phyloP scores from a whole-genome alignment of 2,888 invertebrate genomes.

The Hybos culiciformis region DNA sequence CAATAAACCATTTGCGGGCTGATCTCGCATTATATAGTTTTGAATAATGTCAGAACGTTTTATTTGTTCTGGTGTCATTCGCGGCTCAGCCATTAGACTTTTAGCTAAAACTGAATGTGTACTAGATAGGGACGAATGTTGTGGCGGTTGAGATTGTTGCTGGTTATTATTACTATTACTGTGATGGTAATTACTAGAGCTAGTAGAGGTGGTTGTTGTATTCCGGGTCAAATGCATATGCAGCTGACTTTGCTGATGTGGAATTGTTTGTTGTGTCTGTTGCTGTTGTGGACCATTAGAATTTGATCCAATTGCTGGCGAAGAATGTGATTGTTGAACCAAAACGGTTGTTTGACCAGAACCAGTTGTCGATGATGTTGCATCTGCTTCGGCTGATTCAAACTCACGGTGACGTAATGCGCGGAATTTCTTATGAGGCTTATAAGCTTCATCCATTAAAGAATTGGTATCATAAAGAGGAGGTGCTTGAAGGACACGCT shows the following conservation, averaged over 20 bases:
- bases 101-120: slow-evolving; percentile 83
- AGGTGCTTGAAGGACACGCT: slow-evolving; percentile 82
- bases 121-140: slow-evolving; percentile 54
- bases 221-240: slow-evolving; percentile 44
- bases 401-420: slow-evolving; percentile 68
- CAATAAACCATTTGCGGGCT: slow-evolving; percentile 17
- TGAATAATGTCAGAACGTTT: slow-evolving; percentile 86
- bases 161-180: slow-evolving; percentile 7
- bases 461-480: slow-evolving; percentile 82
- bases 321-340: slow-evolving; percentile 11
- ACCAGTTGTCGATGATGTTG: slow-evolving; percentile 21
- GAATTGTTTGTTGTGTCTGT: slow-evolving; percentile 16
- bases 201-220: slow-evolving; percentile 26
- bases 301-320: neutral
- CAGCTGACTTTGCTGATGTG: slow-evolving; percentile 32
- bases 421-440: slow-evolving; percentile 90
- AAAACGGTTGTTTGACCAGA: slow-evolving; percentile 15
- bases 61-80: slow-evolving; percentile 85
- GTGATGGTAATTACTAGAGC: slow-evolving; percentile 17
- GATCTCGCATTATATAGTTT: slow-evolving; percentile 75
- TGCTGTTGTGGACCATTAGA: slow-evolving; percentile 9
- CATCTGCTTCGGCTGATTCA: slow-evolving; percentile 55
- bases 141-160: slow-evolving; percentile 20
- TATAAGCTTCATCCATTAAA: slow-evolving; percentile 88
- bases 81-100: slow-evolving; percentile 82